Percentiles rank a stretch among this genome's conserved stretches.
Conservation (phyloP, 2,888 invertebrate species). For the Cephonodes hylas region DNA sequence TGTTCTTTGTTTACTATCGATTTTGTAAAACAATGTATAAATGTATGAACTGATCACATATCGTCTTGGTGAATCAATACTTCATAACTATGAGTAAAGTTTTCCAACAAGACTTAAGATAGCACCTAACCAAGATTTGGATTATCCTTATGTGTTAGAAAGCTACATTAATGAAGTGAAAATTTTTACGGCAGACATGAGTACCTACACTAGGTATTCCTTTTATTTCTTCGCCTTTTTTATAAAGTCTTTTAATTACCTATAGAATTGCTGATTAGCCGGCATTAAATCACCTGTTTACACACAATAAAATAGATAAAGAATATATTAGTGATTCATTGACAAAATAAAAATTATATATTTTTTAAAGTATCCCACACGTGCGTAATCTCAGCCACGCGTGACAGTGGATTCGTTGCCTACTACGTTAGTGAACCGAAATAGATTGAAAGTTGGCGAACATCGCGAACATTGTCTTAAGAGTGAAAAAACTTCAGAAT, state of each 20-base stretch:
- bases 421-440: constrained; percentile 2
- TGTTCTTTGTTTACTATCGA: neutral
- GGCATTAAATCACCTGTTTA: too few relatives aligned
- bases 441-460: constrained; percentile 5
- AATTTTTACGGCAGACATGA: too few relatives aligned
- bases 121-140: too few relatives aligned
- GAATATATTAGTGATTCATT: neutral
- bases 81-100: too few relatives aligned
- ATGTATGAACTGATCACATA: neutral
- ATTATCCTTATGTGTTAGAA: too few relatives aligned
- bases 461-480: constrained; percentile 5
- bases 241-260: too few relatives aligned
- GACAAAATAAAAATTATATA: neutral
- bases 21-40: neutral
- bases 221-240: too few relatives aligned
- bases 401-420: neutral
- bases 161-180: too few relatives aligned
- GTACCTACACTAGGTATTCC: too few relatives aligned
- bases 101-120: too few relatives aligned
- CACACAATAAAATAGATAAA: neutral
- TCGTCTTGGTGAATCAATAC: neutral
- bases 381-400: neutral
- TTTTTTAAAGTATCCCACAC: neutral
- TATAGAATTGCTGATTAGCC: too few relatives aligned
- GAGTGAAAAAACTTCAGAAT: neutral